phyloP scores from a whole-genome alignment of 1,140 invertebrate genomes.

The Planococcus citri region DNA sequence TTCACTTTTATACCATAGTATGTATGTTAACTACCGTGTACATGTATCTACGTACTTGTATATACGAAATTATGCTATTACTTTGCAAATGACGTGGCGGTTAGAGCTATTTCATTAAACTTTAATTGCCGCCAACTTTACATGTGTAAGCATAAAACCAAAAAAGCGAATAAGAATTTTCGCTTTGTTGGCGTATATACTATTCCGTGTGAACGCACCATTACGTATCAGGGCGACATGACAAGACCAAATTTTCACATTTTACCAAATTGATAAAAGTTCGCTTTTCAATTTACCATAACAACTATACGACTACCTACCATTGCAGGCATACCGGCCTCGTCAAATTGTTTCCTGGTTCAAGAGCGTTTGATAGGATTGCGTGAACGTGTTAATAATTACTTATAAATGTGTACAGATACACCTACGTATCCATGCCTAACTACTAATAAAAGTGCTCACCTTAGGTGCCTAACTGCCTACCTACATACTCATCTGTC shows the following conservation, averaged over 20 bases:
- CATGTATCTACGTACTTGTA: too few species aligned
- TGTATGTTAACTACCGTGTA: too few species aligned
- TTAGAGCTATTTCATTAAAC: background rate
- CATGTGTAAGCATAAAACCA: background rate
- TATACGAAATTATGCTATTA: background rate
- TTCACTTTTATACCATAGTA: constrained; percentile 6
- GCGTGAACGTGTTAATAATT: constrained; percentile 2
- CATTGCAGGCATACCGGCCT: too few species aligned
- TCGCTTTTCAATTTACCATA: background rate
- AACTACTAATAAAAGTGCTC: too few species aligned
- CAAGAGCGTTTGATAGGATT: background rate
- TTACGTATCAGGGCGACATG: background rate
- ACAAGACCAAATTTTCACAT: background rate
- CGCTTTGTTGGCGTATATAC: background rate
- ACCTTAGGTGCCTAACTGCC: too few species aligned
- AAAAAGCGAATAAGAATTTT: background rate
- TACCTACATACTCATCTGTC: too few species aligned
- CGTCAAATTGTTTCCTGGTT: background rate
- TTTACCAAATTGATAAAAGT: background rate
- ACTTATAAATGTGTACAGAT: background rate
- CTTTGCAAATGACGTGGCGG: constrained; percentile 1
- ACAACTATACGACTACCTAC: too few species aligned
- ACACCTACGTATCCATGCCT: too few species aligned
- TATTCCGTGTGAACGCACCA: background rate
- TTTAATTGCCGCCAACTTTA: background rate